Conservation (phyloP, 2,888 invertebrate species). For the Xylocampa areola region DNA sequence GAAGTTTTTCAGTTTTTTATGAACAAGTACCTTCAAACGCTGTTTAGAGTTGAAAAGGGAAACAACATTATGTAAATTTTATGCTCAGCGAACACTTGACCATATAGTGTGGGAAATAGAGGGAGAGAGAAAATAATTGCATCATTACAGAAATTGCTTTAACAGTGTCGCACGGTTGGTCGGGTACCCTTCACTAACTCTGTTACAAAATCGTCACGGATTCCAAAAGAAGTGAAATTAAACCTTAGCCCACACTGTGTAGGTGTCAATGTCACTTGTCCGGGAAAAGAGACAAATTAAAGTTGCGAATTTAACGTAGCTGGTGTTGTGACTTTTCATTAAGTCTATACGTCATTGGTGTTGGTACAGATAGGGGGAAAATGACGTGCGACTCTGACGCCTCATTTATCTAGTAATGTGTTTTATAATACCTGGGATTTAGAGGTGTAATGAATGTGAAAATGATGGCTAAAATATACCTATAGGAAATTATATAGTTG, state of each 20-base stretch:
- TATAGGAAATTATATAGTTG: too few relatives aligned
- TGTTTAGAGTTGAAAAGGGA: slow-evolving; percentile 58
- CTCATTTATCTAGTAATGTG: slow-evolving; percentile 13
- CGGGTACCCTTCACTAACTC: slow-evolving; percentile 70
- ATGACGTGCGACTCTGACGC: slow-evolving; percentile 11
- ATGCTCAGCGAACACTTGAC: slow-evolving; percentile 69
- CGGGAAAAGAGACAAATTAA: slow-evolving; percentile 62
- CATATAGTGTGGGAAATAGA: slow-evolving; percentile 71
- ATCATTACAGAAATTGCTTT: slow-evolving; percentile 78
- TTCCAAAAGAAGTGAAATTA: slow-evolving; percentile 49
- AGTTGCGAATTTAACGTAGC: slow-evolving; percentile 66
- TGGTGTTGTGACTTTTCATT: slow-evolving; percentile 69
- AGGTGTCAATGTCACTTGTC: slow-evolving; percentile 58
- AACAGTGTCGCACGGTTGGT: slow-evolving; percentile 61
- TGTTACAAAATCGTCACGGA: slow-evolving; percentile 62
- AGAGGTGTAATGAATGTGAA: too few relatives aligned
- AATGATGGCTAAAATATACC: too few relatives aligned
- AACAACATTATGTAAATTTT: slow-evolving; percentile 72
- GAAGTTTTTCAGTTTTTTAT: slow-evolving; percentile 53
- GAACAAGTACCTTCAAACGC: slow-evolving; percentile 60
- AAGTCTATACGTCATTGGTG: slow-evolving; percentile 48
- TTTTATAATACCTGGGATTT: slow-evolving; percentile 7
- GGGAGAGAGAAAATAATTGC: slow-evolving; percentile 76
- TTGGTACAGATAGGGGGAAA: slow-evolving; percentile 20
- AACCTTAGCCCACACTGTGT: slow-evolving; percentile 47